Conservation (phyloP, 2,113 vertebrate genomes). For the Sterna hirundo region DNA sequence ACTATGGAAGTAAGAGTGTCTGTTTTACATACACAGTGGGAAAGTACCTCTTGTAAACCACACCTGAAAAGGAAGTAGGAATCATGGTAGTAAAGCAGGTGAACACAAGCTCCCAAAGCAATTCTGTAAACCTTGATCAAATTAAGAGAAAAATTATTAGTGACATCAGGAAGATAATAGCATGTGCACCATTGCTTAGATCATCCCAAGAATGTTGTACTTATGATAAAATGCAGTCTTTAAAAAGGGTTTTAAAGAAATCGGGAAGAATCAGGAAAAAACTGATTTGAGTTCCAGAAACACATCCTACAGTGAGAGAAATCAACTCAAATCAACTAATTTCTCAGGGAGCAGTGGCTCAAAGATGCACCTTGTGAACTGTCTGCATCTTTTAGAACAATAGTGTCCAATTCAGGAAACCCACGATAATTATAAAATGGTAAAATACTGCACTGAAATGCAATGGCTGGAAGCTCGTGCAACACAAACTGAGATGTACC, state of each 20-base stretch:
- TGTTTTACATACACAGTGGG: neutral
- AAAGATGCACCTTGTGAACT: neutral
- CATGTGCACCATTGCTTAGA: neutral
- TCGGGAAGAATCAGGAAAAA: neutral
- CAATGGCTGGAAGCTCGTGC: neutral
- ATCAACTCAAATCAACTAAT: neutral
- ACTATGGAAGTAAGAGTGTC: neutral
- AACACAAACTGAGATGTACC: neutral
- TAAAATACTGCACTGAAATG: neutral
- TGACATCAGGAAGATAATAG: neutral
- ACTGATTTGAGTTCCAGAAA: neutral
- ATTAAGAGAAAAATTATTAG: neutral
- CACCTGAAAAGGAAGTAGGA: neutral
- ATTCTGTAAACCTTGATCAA: neutral
- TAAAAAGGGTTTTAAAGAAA: neutral
- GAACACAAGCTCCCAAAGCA: neutral
- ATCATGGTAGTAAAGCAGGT: neutral
- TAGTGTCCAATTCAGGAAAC: neutral
- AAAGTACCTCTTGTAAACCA: neutral
- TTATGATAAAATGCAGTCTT: neutral
- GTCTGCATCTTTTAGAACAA: neutral
- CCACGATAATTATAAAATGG: neutral
- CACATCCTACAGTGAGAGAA: neutral
- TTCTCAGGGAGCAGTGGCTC: neutral
- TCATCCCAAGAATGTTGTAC: neutral